Conservation (phyloP, 1,140 invertebrate species). For the Drosophila elegans region DNA sequence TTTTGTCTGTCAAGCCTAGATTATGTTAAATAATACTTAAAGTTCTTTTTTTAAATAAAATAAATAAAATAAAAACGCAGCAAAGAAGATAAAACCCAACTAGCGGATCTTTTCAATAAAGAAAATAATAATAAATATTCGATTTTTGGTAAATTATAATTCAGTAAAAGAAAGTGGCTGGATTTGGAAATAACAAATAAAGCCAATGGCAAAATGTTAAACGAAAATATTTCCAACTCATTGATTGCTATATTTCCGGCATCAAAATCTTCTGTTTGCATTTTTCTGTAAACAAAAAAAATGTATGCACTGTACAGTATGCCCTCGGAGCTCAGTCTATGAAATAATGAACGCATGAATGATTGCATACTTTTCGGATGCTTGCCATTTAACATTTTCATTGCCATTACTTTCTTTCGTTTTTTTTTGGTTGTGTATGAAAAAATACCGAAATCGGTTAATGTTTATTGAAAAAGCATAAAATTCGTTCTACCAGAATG, state of each 20-base stretch:
- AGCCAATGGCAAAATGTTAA: conserved; percentile 64
- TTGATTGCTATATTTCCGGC: conserved; percentile 58
- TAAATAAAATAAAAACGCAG: too few species aligned
- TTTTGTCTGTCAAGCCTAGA: too few species aligned
- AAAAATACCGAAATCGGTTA: conserved; percentile 84
- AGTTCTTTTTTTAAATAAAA: too few species aligned
- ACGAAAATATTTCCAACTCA: conserved; percentile 80
- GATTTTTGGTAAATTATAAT: not conserved
- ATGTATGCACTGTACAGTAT: conserved; percentile 41
- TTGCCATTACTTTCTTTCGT: conserved; percentile 32
- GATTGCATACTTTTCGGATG: conserved; percentile 68
- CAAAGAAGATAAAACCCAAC: too few species aligned
- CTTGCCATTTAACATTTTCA: conserved; percentile 38
- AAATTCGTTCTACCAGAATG: conserved; percentile 85
- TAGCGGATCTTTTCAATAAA: too few species aligned
- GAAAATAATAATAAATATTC: too few species aligned
- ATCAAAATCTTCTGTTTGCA: conserved; percentile 65
- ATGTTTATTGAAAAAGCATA: conserved; percentile 85
- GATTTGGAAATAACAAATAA: conserved; percentile 25
- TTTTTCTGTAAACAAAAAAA: conserved; percentile 51
- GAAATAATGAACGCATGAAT: conserved; percentile 84
- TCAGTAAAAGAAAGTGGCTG: not conserved
- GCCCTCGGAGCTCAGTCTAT: conserved; percentile 66
- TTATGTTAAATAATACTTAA: too few species aligned
- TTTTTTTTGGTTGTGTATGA: conserved; percentile 58